Evolutionary conservation across 1,140 invertebrate genomes (phyloP).

Genomic region (Homalodisca vitripennis): DNA sequence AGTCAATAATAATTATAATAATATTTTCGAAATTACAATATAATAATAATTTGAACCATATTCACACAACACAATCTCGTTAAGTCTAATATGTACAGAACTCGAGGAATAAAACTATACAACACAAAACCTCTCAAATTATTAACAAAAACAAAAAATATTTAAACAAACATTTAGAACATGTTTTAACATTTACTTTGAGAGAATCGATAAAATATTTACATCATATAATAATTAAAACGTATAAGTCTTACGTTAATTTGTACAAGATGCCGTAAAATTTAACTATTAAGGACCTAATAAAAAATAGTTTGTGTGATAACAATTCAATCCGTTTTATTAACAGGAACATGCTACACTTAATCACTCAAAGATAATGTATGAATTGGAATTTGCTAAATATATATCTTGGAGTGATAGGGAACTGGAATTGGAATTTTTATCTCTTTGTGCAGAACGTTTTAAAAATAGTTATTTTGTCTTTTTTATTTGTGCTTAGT

Average conservation of each 20-base stretch:
- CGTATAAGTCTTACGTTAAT: conserved; percentile 3
- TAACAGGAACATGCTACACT: no score
- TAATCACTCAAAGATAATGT: no score
- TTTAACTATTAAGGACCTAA: conserved; percentile 4
- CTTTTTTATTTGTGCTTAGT: no score
- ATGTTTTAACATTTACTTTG: conserved; percentile 23
- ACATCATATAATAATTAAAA: conserved; percentile 12
- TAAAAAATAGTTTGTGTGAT: no score
- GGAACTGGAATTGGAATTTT: no score
- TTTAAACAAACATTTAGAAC: conserved; percentile 26
- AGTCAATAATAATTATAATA: conserved; percentile 27
- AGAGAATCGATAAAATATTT: conserved; percentile 21
- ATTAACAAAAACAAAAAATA: conserved; percentile 26
- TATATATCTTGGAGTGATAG: no score
- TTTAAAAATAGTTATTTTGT: no score
- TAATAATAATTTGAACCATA: conserved; percentile 25
- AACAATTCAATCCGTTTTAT: no score
- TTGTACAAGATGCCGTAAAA: conserved; percentile 7
- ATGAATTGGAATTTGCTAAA: no score
- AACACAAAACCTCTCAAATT: conserved; percentile 23
- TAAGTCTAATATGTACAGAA: conserved; percentile 21
- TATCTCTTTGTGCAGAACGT: no score
- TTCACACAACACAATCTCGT: conserved; percentile 19
- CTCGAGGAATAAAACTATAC: conserved; percentile 18
- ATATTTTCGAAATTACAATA: conserved; percentile 24